Conservation (phyloP, 2,113 vertebrate genomes). For the Megaceryle maxima region DNA sequence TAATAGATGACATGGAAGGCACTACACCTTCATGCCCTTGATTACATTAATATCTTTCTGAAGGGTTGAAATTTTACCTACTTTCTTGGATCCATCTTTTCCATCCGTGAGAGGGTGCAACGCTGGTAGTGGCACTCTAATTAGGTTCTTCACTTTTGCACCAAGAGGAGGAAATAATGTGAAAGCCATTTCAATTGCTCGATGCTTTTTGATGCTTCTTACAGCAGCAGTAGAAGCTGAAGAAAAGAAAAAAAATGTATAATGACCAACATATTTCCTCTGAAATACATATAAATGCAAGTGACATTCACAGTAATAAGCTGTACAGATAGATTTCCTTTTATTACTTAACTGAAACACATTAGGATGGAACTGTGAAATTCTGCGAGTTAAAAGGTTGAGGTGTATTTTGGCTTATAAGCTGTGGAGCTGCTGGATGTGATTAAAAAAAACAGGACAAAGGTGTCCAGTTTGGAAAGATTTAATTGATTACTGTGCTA, state of each 20-base stretch:
- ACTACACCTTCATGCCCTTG: background rate
- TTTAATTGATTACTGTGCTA: background rate
- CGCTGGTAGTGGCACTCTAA: background rate
- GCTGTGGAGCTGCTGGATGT: background rate
- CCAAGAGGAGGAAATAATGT: constrained; percentile 3
- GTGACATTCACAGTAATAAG: background rate
- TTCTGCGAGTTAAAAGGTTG: background rate
- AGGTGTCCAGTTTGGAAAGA: background rate
- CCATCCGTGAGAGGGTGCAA: background rate
- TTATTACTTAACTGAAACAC: background rate
- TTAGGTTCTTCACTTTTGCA: background rate
- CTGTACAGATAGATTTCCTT: background rate
- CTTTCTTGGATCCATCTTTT: background rate
- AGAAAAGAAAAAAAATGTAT: background rate
- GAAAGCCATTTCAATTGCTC: constrained; percentile 22
- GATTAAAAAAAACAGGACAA: background rate
- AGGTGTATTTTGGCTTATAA: background rate
- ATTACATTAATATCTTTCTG: background rate
- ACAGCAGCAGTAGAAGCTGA: background rate
- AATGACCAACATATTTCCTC: background rate
- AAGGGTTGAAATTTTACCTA: background rate
- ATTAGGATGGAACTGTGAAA: background rate
- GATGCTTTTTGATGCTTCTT: background rate
- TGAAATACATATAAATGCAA: background rate
- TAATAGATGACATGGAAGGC: background rate